A percentile compares a stretch with the other conserved stretches of the same genome.
Conservation (phyloP, 1,140 invertebrate species). For the Saccostrea glomerata region DNA sequence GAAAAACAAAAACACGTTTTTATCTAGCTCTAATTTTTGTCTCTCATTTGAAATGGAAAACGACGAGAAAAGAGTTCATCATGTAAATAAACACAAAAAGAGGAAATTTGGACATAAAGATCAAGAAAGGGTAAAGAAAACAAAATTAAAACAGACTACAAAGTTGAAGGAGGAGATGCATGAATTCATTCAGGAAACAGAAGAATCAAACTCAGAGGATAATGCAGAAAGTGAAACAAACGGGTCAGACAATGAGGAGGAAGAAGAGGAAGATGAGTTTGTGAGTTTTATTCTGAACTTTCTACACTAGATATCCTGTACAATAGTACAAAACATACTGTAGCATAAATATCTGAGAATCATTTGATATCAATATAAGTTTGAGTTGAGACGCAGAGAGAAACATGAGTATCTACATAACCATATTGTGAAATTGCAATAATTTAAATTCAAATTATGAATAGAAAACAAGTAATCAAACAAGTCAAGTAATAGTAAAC, state of each 20-base stretch:
- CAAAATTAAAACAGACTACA: not conserved
- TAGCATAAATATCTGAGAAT: too few species aligned
- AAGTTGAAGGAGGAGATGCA: not conserved
- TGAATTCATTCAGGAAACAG: not conserved
- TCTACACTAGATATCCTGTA: too few species aligned
- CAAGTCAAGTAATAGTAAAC: too few species aligned
- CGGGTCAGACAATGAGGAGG: slow-evolving; percentile 38
- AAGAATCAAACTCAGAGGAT: slow-evolving; percentile 1
- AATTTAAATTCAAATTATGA: too few species aligned
- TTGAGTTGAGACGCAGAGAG: too few species aligned
- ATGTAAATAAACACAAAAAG: not conserved
- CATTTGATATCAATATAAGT: too few species aligned
- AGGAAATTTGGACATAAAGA: not conserved
- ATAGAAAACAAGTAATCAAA: too few species aligned
- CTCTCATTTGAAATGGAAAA: not conserved
- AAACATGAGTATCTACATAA: too few species aligned
- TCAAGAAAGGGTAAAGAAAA: not conserved
- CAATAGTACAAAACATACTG: too few species aligned
- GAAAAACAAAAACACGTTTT: not conserved
- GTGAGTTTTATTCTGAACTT: slow-evolving; percentile 42
- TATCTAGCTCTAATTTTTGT: not conserved
- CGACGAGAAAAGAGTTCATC: not conserved
- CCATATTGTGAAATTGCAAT: too few species aligned
- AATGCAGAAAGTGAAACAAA: slow-evolving; percentile 29
- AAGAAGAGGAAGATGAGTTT: slow-evolving; percentile 48